Conservation (phyloP, 1,140 invertebrate genomes). For the Tyrophagus putrescentiae region DNA sequence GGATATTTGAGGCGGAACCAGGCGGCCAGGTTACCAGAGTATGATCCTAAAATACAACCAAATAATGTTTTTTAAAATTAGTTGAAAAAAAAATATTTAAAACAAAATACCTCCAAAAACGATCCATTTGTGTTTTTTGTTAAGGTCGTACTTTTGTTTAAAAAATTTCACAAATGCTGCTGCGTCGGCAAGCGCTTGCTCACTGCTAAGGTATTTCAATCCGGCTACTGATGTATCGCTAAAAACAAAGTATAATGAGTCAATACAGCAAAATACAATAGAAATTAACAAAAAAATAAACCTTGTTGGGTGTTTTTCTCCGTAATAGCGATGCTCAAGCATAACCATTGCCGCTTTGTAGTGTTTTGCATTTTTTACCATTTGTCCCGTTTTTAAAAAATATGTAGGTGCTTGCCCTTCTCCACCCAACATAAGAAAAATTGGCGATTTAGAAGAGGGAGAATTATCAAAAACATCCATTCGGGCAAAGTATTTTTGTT, state of each 20-base stretch:
- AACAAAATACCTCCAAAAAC: too few relatives aligned
- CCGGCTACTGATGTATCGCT: too few relatives aligned
- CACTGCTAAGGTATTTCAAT: too few relatives aligned
- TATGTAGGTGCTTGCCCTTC: constrained; percentile 33
- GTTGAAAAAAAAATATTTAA: too few relatives aligned
- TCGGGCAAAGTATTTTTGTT: constrained; percentile 38
- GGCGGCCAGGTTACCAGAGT: constrained; percentile 38
- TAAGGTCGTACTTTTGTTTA: neutral
- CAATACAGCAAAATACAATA: too few relatives aligned
- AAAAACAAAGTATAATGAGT: too few relatives aligned
- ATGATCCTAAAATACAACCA: too few relatives aligned
- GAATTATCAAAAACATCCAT: constrained; percentile 37
- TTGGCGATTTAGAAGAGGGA: constrained; percentile 35
- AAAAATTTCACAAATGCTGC: constrained; percentile 31
- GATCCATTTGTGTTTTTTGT: constrained; percentile 7
- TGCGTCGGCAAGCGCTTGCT: too few relatives aligned
- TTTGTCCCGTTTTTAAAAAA: constrained; percentile 31
- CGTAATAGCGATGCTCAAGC: constrained; percentile 82
- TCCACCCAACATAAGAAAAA: constrained; percentile 31
- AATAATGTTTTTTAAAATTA: too few relatives aligned
- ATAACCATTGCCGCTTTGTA: constrained; percentile 66
- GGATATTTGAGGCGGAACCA: constrained; percentile 42
- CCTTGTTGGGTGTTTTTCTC: constrained; percentile 81
- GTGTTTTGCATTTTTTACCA: constrained; percentile 42
- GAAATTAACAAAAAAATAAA: too few relatives aligned